Base-by-base conservation (phyloP, 2,113 vertebrate species). In the Eublepharis macularius region DNA sequence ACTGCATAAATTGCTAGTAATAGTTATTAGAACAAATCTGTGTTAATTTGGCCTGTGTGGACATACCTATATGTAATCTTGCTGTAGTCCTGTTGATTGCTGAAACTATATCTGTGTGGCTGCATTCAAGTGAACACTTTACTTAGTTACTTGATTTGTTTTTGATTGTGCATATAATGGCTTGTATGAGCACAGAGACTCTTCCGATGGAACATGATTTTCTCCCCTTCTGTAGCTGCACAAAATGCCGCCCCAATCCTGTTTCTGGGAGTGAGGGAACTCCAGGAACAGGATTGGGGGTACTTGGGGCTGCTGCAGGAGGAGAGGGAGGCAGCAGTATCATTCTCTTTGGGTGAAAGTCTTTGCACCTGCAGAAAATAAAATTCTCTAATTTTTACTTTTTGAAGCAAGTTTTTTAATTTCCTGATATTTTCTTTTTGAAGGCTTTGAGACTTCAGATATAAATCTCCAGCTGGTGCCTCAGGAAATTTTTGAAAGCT, bases 371-470 rank as follows among this genome's bases (percentile, higher is more conserved):
- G 60, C 11, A 82, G 81, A 87, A 81, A 43, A 49, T 36, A 2
- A 34, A 26, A 24, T 45, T 17, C 5, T 79, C 7, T 79, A 45
- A 9, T 9, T 83, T 29, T 74, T 5, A 0, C 49, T 2, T 43
- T 68, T 80, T 92, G 0, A 0, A 34, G n/a, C 80, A 57, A 57
- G 81, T 81, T 1, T 0, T 63, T 43, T 79, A 81, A 43, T 75
- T 91, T 85, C 63, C n/a, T 76, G 41, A 43, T 80, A 75, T 82
- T 74, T n/a, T 9, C 12, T 29, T 79, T 0, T 0, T 6, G 39
- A n/a, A 84, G 21, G 24, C 79, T 90, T 87, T 85, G 81, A 76
- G 80, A 66, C 82, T 87, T 87, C 1, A 73, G 39, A 6, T 85
- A 82, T 43, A 88, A 4, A 17, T 4, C 86, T 75, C 80, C 76